Conservation (phyloP, 2,888 invertebrate genomes). For the Drosophila paramelanica region DNA sequence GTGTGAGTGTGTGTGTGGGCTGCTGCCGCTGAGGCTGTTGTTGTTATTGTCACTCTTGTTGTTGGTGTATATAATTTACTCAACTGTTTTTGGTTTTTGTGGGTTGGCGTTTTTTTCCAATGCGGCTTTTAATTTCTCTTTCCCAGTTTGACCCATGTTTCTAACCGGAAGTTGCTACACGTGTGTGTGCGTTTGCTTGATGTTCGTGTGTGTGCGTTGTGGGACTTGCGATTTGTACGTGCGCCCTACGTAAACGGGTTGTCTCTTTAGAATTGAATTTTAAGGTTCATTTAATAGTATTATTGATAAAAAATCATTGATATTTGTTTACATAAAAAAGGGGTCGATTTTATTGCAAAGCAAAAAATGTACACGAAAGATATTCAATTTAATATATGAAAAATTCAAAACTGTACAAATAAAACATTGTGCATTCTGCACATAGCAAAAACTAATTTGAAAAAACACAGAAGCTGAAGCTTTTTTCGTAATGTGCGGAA, state of each 20-base stretch:
- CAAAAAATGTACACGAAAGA: no score
- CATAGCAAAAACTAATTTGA: no score
- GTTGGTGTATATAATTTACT: conserved; percentile 78
- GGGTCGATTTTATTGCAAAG: no score
- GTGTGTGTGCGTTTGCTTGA: conserved; percentile 1
- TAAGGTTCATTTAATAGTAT: not conserved
- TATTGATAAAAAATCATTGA: not conserved
- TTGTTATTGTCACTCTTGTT: conserved; percentile 25
- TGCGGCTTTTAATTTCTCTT: conserved; percentile 63
- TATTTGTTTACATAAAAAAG: no score
- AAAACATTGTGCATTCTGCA: no score
- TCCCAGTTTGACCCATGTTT: conserved; percentile 24
- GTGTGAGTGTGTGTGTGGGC: conserved; percentile 23
- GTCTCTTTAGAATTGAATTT: not conserved
- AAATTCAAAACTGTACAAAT: no score
- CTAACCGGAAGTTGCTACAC: conserved; percentile 53
- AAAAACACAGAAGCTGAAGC: no score
- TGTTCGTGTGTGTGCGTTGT: conserved; percentile 28
- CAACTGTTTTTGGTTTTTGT: conserved; percentile 75
- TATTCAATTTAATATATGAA: no score
- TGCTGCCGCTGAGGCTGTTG: conserved; percentile 28
- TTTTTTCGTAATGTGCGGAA: no score
- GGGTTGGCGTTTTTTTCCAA: conserved; percentile 61
- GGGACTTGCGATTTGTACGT: conserved; percentile 28
- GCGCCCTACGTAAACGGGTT: conserved; percentile 32